Conservation (phyloP, 2,113 vertebrate species). For the Theropithecus gelada region DNA sequence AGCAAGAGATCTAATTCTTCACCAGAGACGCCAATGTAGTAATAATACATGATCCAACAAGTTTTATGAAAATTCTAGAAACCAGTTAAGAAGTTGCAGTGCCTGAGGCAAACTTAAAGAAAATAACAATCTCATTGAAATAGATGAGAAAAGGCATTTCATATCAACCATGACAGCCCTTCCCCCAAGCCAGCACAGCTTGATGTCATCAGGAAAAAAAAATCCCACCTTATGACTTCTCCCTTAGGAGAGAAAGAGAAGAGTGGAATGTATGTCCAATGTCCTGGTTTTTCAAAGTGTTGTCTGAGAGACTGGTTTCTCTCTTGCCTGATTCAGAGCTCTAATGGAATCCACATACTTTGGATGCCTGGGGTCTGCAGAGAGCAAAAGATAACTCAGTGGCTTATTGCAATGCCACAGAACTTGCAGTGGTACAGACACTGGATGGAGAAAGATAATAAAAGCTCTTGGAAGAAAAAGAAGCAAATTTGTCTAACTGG, state of each 20-base stretch:
- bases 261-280: background rate
- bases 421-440: background rate
- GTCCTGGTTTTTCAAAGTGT: background rate
- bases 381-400: background rate
- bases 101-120: background rate
- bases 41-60: background rate
- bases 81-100: background rate
- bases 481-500: background rate
- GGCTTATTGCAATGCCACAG: background rate
- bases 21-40: background rate
- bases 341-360: background rate
- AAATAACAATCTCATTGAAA: background rate
- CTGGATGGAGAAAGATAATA: background rate
- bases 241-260: background rate
- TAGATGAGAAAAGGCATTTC: background rate
- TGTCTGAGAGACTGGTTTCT: background rate
- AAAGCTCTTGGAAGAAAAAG: background rate
- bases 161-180: background rate
- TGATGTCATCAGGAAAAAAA: background rate
- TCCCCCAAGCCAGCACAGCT: background rate
- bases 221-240: background rate
- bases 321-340: background rate
- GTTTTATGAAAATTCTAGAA: background rate
- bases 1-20: background rate
- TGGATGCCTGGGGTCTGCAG: background rate